Evolutionary conservation across 2,113 vertebrate species (phyloP).

Genomic region (Sus scrofa): T2T-Sscrofa CM000830.6:40220501-40221000

Average conservation of each 20-base stretch:
- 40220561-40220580: no score
- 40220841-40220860: background rate
- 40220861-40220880: background rate
- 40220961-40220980: background rate
- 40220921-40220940: constrained; percentile 21
- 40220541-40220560: background rate
- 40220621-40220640: background rate
- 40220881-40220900: background rate
- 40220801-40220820: background rate
- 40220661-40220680: background rate
- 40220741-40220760: background rate
- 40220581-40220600: background rate
- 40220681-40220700: background rate
- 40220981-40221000: background rate
- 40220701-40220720: background rate
- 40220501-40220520: background rate
- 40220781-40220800: background rate
- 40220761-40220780: background rate
- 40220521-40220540: background rate
- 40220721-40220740: background rate
- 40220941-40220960: background rate
- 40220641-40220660: background rate
- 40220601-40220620: background rate
- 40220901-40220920: background rate
- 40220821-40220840: background rate